These are phyloP conservation scores for Cyphomyrus plagiostoma DNA, from an alignment of 2,113 vertebrate genomes.

Conservation along the genomic window DNA sequence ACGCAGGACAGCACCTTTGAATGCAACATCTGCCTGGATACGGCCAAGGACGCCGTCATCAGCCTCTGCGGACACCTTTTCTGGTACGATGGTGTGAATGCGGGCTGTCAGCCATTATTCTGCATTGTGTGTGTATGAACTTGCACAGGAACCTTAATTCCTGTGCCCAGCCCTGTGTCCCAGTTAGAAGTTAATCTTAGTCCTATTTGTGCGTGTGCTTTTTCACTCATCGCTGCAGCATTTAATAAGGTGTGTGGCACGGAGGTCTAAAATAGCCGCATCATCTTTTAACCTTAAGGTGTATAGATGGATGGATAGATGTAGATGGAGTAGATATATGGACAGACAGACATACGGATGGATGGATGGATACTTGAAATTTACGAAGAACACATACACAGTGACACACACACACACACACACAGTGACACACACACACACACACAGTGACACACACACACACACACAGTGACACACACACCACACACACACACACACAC, in stretches of 20 bases:
- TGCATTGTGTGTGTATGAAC: neutral
- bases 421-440: neutral
- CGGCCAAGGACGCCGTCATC: conserved; percentile 96
- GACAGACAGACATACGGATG: no score
- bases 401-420: no score
- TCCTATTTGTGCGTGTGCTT: neutral
- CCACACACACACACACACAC: no score
- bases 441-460: neutral
- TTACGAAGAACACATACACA: neutral
- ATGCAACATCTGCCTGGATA: conserved; percentile 97
- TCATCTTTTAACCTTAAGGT: neutral
- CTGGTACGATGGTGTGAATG: conserved; percentile 61
- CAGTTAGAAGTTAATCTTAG: neutral
- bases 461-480: no score
- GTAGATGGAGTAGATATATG: neutral
- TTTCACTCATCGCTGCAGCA: neutral
- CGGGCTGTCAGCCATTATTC: neutral
- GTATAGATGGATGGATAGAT: no score
- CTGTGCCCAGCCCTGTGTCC: neutral
- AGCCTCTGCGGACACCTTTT: conserved; percentile 97
- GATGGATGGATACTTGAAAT: neutral
- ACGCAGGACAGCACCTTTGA: conserved; percentile 94
- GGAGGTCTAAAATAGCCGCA: neutral
- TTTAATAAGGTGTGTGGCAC: neutral
- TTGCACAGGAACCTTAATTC: neutral